A percentile compares a stretch with the other conserved stretches of the same genome.
Conservation (phyloP, 2,113 vertebrate species). For the Pungitius pungitius region DNA sequence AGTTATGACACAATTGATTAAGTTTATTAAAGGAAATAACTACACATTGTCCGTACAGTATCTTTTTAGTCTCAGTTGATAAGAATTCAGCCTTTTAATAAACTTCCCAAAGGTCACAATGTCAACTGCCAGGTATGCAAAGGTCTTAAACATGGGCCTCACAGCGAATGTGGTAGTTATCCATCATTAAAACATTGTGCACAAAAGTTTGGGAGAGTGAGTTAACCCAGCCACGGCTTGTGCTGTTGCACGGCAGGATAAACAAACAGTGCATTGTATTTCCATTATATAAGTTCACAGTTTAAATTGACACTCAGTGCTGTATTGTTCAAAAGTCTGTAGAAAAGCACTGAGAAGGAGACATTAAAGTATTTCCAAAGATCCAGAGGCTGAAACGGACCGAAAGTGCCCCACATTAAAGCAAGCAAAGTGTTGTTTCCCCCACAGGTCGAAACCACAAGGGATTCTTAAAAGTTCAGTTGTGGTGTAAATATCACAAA, state of each 20-base stretch:
- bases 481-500: constrained; percentile 50
- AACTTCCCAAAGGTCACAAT: neutral
- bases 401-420: no score
- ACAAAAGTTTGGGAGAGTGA: neutral
- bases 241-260: neutral
- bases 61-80: neutral
- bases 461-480: constrained; percentile 45
- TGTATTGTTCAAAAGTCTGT: neutral
- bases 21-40: neutral
- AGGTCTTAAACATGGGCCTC: neutral
- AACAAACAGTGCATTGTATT: neutral
- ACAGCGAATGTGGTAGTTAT: neutral
- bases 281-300: neutral
- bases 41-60: neutral
- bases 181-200: neutral
- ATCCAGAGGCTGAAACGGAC: constrained; percentile 40
- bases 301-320: neutral
- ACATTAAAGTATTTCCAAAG: constrained; percentile 29
- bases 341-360: constrained; percentile 31
- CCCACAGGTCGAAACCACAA: constrained; percentile 29
- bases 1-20: neutral
- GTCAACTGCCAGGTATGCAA: neutral
- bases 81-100: neutral
- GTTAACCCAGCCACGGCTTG: neutral
- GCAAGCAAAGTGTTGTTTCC: constrained; percentile 16